Evolutionary conservation across 1,140 invertebrate species (phyloP).

Genomic region (Gryon sp.): DNA sequence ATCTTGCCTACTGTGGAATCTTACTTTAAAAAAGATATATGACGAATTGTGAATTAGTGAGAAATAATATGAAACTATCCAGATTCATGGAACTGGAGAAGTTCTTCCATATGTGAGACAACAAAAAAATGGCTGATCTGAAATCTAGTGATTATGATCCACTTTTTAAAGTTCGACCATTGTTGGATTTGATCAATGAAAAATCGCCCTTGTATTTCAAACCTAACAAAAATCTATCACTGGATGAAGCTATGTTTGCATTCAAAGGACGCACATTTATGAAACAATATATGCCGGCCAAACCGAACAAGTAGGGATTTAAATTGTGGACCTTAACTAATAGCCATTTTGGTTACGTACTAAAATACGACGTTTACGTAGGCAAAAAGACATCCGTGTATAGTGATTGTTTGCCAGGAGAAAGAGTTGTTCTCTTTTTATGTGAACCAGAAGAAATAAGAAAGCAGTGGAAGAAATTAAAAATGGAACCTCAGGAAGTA

Average conservation of each 20-base stretch:
- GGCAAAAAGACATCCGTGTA: slow-evolving; percentile 28
- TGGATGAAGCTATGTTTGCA: slow-evolving; percentile 28
- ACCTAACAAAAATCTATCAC: slow-evolving; percentile 17
- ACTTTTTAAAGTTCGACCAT: background rate
- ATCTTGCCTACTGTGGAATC: slow-evolving; percentile 2
- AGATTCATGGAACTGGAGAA: background rate
- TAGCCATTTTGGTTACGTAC: slow-evolving; percentile 24
- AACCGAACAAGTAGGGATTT: slow-evolving; percentile 32
- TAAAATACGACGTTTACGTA: slow-evolving; percentile 19
- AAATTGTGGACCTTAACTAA: slow-evolving; percentile 11
- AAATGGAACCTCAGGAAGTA: slow-evolving; percentile 19
- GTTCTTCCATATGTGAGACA: slow-evolving; percentile 7
- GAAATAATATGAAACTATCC: background rate
- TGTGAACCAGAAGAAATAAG: slow-evolving; percentile 11
- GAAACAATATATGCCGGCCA: slow-evolving; percentile 37
- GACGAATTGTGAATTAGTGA: background rate
- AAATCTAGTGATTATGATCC: background rate
- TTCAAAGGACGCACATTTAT: slow-evolving; percentile 12
- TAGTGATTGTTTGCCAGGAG: slow-evolving; percentile 26
- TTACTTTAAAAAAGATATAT: slow-evolving; percentile 1
- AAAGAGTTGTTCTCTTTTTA: slow-evolving; percentile 19
- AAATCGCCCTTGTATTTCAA: slow-evolving; percentile 5
- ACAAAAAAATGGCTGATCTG: background rate
- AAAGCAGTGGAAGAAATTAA: slow-evolving; percentile 7
- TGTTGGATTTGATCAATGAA: background rate